Base-by-base conservation (phyloP, 2,888 invertebrate genomes). In the Blera fallax region DNA sequence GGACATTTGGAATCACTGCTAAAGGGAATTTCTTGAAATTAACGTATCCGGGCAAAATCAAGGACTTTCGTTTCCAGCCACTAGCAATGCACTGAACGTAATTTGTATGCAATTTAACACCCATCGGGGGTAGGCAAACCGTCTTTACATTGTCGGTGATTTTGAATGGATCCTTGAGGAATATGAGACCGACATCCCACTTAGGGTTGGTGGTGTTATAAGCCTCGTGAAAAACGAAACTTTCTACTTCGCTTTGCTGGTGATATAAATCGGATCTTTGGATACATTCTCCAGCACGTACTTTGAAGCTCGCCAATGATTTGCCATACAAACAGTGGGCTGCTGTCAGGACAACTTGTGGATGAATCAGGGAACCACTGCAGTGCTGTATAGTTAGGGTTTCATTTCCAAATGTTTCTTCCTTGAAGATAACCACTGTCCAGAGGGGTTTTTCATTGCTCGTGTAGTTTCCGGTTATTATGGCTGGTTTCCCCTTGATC, bases 241-340 rank as follows among this genome's bases (percentile, higher is more conserved):
- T 92, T 0, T 90, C 90, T 0, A 96, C 95, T 6, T 93, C 92
- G 2, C 95, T 93, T 89, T 97, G 96, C 89, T 96, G 96, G 90
- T 95, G 95, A 0, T 94, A 94, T 80, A 93, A 93, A 34, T 93
- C 94, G 0, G 95, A 95, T 90, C 96, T 95, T 0, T 96, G 96
- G 91, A 97, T 96, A 96, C 96, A 96, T 91, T 97, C 96, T 0
- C 97, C 96, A 0, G 95, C 95, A 0, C 96, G 93, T 1, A 96
- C 92, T 52, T 91, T 89, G 1, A 94, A 40, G 0, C 32, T 3
- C 1, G 10, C 5, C 1, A 56, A 8, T 7, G 67, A 88, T 58
- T 89, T 73, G 16, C 87, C 74, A 0, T 89, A 85, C 21, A 96
- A 94, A 90, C 96, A 96, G 91, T 98, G 97, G 0, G 96, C 97